Evolutionary conservation across 2,888 invertebrate species (phyloP).

Genomic region (Rhogogaster chlorosoma): DNA sequence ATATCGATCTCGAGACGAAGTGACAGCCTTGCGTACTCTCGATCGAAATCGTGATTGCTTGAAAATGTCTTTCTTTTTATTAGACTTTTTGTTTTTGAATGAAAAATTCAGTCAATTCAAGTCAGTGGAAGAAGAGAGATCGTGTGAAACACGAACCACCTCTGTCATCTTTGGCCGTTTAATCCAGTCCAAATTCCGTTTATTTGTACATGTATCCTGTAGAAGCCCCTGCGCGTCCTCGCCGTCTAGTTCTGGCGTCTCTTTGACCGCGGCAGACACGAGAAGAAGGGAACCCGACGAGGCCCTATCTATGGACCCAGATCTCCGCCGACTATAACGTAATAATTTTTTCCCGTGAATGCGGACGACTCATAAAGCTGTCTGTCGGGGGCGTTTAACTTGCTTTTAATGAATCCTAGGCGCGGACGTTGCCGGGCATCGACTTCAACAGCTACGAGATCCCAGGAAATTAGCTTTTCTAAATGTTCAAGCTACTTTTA

Average conservation of each 20-base stretch:
- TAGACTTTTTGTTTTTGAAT: neutral
- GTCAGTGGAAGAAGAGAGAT: neutral
- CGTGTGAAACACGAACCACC: neutral
- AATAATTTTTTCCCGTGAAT: constrained; percentile 65
- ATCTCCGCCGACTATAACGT: constrained; percentile 65
- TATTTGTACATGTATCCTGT: neutral
- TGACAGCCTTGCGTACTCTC: neutral
- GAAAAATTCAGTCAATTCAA: neutral
- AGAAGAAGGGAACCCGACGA: constrained; percentile 24
- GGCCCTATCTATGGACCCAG: constrained; percentile 56
- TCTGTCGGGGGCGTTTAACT: constrained; percentile 67
- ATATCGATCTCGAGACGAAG: neutral
- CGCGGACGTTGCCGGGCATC: constrained; percentile 57
- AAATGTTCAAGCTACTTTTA: neutral
- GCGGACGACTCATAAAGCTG: constrained; percentile 65
- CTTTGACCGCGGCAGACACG: constrained; percentile 32
- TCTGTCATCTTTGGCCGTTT: constrained; percentile 13
- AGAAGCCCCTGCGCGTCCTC: neutral
- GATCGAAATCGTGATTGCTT: neutral
- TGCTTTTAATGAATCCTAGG: constrained; percentile 67
- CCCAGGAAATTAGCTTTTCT: constrained; percentile 50
- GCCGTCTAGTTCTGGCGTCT: constrained; percentile 29
- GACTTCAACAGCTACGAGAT: constrained; percentile 45
- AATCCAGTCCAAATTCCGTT: constrained; percentile 28
- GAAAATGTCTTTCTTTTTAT: too few species aligned